phyloP scores from a whole-genome alignment of 2,113 vertebrate genomes.

The Haplochromis vanheusdeni region DNA sequence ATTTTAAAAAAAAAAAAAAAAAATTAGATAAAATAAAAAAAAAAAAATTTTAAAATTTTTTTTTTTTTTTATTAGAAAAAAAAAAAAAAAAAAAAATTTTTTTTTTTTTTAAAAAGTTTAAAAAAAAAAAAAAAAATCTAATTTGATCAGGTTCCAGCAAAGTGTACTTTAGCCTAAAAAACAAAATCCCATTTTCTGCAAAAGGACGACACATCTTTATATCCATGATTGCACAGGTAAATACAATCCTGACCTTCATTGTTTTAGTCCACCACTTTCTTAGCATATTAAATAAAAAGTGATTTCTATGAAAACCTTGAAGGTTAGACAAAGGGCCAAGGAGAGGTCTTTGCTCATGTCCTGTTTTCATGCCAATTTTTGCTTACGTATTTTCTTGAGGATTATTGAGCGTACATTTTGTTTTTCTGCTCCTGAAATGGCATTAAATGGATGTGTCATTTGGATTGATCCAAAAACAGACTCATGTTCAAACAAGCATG shows the following conservation, averaged over 20 bases:
- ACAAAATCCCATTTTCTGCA: not conserved
- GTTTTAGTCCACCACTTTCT: too few species aligned
- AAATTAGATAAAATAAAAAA: too few species aligned
- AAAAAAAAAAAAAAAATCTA: not conserved
- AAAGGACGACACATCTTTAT: not conserved
- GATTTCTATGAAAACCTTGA: not conserved
- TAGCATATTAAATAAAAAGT: not conserved
- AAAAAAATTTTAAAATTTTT: too few species aligned
- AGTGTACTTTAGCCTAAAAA: not conserved
- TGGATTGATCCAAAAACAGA: not conserved
- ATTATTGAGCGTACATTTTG: not conserved
- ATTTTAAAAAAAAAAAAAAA: too few species aligned
- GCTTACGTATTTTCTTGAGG: not conserved
- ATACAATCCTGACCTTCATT: not conserved
- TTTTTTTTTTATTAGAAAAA: too few species aligned
- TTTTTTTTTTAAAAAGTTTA: not conserved
- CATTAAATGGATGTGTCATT: not conserved
- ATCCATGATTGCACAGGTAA: not conserved
- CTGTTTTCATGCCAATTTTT: not conserved
- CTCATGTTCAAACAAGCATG: not conserved
- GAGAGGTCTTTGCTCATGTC: not conserved
- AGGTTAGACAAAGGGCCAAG: not conserved
- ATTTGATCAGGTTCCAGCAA: not conserved
- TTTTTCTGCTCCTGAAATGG: not conserved
- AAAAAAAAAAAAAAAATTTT: too few species aligned